These are phyloP conservation scores for Eumaeus atala DNA, from an alignment of 1,140 invertebrate genomes.

Conservation along the genomic window DNA sequence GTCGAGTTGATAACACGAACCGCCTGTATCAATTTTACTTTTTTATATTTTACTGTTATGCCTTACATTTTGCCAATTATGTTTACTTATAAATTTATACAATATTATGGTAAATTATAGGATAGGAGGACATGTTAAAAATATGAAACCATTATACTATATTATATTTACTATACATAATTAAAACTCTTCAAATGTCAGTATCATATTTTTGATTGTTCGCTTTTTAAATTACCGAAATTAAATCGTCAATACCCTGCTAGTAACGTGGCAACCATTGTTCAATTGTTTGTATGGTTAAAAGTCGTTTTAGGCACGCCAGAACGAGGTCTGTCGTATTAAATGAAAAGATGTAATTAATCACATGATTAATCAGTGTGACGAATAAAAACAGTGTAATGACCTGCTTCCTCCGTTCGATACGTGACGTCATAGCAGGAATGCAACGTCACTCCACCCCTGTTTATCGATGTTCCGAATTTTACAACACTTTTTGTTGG, in stretches of 20 bases:
- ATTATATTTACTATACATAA: too few relatives aligned
- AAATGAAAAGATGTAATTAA: slow-evolving; percentile 58
- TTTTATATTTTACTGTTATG: slow-evolving; percentile 7
- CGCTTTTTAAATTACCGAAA: too few relatives aligned
- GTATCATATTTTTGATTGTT: slow-evolving; percentile 16
- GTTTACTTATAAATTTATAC: too few relatives aligned
- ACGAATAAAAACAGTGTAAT: slow-evolving; percentile 72
- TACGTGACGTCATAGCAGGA: slow-evolving; percentile 64
- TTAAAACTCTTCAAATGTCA: too few relatives aligned
- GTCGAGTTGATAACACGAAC: slow-evolving; percentile 55
- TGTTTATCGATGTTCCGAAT: slow-evolving; percentile 12
- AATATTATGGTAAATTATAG: too few relatives aligned
- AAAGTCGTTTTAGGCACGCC: slow-evolving; percentile 6
- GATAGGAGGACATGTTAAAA: too few relatives aligned
- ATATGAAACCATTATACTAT: too few relatives aligned
- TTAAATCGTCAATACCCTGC: neutral
- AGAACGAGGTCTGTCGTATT: slow-evolving; percentile 16
- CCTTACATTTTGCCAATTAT: neutral
- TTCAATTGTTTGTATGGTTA: slow-evolving; percentile 4
- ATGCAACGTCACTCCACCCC: slow-evolving; percentile 52
- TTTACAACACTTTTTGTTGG: neutral
- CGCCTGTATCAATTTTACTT: slow-evolving; percentile 30
- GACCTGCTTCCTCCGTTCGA: slow-evolving; percentile 68
- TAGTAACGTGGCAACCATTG: neutral
- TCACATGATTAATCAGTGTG: slow-evolving; percentile 71